Evolutionary conservation across 30 jellyfish, hydroid and myxozoan species (phyloP).

Genomic region (Rhopilema esculentum): DNA sequence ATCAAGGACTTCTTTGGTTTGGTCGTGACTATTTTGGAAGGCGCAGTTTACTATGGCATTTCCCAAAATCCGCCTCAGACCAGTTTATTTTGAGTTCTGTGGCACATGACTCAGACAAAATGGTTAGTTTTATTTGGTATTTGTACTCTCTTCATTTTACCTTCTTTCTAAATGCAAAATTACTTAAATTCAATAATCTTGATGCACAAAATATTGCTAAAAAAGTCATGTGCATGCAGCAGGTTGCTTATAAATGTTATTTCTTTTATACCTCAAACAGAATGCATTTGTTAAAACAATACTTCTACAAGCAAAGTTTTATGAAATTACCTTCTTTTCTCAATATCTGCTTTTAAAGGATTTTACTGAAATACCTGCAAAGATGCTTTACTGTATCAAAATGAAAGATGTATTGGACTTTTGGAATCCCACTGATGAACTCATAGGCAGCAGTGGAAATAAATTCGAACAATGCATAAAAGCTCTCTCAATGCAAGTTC

Average conservation of each 20-base stretch:
- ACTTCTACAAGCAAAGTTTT: too few relatives aligned
- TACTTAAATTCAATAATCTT: too few relatives aligned
- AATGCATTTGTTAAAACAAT: too few relatives aligned
- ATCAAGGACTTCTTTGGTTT: constrained; percentile 77
- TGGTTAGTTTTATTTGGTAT: constrained; percentile 42
- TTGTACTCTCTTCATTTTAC: not conserved
- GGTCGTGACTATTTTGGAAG: constrained; percentile 94
- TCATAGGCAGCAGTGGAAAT: not conserved
- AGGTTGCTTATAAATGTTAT: too few relatives aligned
- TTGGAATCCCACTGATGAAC: not conserved
- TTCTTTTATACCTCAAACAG: too few relatives aligned
- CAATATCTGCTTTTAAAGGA: constrained; percentile 46
- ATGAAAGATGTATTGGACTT: not conserved
- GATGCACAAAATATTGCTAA: too few relatives aligned
- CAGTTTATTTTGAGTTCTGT: constrained; percentile 74
- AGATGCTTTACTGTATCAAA: constrained; percentile 61
- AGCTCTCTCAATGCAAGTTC: constrained; percentile 1
- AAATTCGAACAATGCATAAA: constrained; percentile 10
- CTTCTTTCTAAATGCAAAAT: not conserved
- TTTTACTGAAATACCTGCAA: constrained; percentile 85
- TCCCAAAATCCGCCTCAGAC: constrained; percentile 27
- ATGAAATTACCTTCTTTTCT: too few relatives aligned
- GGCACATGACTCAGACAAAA: not conserved
- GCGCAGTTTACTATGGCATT: constrained; percentile 84
- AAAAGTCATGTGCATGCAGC: too few relatives aligned